Base-by-base conservation (phyloP, 2,797 vertebrate genomes). In the Mergus octosetaceus region DNA sequence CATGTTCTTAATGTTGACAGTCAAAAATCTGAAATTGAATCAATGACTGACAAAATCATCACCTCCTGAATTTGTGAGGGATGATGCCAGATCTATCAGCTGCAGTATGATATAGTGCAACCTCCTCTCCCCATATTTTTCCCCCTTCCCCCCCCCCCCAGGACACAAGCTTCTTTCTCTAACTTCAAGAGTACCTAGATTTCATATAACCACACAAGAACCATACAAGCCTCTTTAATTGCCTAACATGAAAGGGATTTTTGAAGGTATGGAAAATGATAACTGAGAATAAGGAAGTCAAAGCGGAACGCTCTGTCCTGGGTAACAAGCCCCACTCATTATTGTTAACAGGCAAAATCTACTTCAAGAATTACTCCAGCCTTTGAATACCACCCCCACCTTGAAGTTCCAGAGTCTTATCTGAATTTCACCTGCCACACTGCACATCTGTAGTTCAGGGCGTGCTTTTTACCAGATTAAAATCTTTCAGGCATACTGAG, bases 91-190 rank as follows among this genome's bases (percentile, higher is more conserved):
- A 80, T 68, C 56, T 60, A 38, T 61, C 54, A 78, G 45, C 28
- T 54, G 20, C 88, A 80, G 27, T 38, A 13, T 24, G 61, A 70
- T 77, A 70, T 5, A 41, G 28, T 13, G 79, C 62, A 68, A 15
- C 20, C 30, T 25, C 3, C 8, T 6, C 4, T 13, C 1, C 1
- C 10, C 1, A 5, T 9, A 41, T 41, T 41, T 41, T 41, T 16
- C 41, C 39, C 39, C 39, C 13, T 28, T 12, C 5, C 9, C 5
- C 4, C 17, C 25, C 8, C 30, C 18, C 19, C 11, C 16, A 45
- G 11, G n/a, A 80, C 32, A 58, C 11, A 54, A 71, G 22, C 16
- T 85, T 71, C 62, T 66, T 75, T 60, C 65, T 58, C 32, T 78
- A 49, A n/a, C 64, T 68, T 89, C 10, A 24, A 25, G 8, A 38